Evolutionary conservation across 2,797 vertebrate species (phyloP).

Genomic region (Melanotaenia boesemani): DNA sequence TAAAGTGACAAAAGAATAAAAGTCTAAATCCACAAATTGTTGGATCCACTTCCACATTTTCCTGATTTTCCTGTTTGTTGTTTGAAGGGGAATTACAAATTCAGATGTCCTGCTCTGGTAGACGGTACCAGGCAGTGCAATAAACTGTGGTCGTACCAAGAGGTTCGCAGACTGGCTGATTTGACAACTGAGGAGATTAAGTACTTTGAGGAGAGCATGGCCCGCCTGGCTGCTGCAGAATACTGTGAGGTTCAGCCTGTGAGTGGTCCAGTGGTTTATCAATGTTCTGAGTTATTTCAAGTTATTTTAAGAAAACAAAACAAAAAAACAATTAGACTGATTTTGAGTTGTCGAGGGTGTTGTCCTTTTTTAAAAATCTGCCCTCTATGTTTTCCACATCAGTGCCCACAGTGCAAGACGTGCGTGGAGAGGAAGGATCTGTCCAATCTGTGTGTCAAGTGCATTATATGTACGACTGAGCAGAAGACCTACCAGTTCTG

Average conservation of each 20-base stretch:
- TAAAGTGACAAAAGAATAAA: not conserved
- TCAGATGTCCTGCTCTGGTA: conserved; percentile 53
- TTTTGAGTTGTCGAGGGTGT: no score
- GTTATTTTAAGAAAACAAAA: not conserved
- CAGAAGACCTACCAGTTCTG: conserved; percentile 59
- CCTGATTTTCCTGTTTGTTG: not conserved
- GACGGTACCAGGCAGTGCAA: conserved; percentile 24
- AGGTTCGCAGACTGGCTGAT: conserved; percentile 76
- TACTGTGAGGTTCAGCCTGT: conserved; percentile 30
- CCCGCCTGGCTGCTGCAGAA: conserved; percentile 55
- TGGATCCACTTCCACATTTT: no score
- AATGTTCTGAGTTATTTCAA: not conserved
- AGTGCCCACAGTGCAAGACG: conserved; percentile 69
- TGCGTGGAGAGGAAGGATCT: conserved; percentile 48
- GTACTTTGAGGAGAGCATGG: conserved; percentile 74
- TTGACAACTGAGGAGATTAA: conserved; percentile 72
- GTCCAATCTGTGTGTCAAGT: conserved; percentile 62
- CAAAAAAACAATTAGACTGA: no score
- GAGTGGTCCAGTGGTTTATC: not conserved
- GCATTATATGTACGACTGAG: conserved; percentile 52
- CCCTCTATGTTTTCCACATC: not conserved
- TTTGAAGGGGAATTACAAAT: conserved; percentile 57
- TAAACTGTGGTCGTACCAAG: conserved; percentile 69
- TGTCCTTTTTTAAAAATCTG: not conserved
- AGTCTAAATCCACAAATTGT: no score